Percentiles rank a stretch among this genome's conserved stretches.
Conservation (phyloP, 2,113 vertebrate genomes). For the Platichthys flesus region DNA sequence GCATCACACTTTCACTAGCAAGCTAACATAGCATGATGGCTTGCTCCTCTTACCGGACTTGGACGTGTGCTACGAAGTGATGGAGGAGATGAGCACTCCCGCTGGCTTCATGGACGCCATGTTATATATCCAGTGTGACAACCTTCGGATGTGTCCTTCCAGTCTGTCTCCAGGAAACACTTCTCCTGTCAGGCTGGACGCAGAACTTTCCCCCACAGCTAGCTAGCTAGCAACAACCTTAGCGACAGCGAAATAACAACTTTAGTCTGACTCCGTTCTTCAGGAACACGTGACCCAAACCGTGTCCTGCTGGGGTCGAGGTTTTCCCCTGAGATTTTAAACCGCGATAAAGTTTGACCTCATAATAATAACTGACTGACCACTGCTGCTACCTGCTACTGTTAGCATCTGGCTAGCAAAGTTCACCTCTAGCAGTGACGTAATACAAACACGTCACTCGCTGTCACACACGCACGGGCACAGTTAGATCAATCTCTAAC, state of each 20-base stretch:
- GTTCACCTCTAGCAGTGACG: slow-evolving; percentile 20
- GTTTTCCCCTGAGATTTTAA: not conserved
- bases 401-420: slow-evolving; percentile 23
- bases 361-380: not conserved
- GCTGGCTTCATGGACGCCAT: slow-evolving; percentile 30
- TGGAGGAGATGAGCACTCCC: not conserved
- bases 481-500: not conserved
- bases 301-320: not conserved
- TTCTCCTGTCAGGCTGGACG: not conserved
- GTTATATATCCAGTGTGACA: not conserved
- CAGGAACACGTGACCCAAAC: not conserved
- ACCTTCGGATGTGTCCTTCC: not conserved
- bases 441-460: no score
- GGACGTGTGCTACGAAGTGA: slow-evolving; percentile 14
- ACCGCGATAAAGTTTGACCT: not conserved
- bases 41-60: slow-evolving; percentile 35
- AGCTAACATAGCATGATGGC: slow-evolving; percentile 19
- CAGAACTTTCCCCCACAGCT: slow-evolving; percentile 5
- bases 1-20: not conserved
- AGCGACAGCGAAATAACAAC: not conserved
- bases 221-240: not conserved
- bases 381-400: not conserved
- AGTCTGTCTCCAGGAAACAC: not conserved
- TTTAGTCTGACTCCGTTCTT: not conserved
- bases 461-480: not conserved